These are phyloP conservation scores for Notamacropus eugenii DNA, from an alignment of 2,797 vertebrate genomes.

Conservation along the genomic window DNA sequence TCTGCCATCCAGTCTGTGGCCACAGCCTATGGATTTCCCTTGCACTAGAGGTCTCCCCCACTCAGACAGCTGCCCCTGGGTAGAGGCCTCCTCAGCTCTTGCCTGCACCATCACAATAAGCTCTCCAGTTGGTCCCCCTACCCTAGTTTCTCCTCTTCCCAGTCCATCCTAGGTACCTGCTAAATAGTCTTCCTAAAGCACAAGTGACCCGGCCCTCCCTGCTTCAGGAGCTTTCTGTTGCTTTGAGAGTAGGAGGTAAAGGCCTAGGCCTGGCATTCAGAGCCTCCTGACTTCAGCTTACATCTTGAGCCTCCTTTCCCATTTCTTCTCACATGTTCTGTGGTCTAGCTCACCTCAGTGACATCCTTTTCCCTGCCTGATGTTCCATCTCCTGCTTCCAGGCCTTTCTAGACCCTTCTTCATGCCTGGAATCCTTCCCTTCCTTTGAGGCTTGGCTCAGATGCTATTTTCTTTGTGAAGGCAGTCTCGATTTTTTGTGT, in stretches of 20 bases:
- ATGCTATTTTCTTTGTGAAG: not conserved
- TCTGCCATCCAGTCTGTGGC: not conserved
- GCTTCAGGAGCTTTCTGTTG: not conserved
- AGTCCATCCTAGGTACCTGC: not conserved
- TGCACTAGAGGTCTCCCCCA: not conserved
- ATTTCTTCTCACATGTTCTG: not conserved
- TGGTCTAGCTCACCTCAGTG: not conserved
- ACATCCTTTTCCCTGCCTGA: not conserved
- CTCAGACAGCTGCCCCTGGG: not conserved
- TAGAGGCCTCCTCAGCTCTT: not conserved
- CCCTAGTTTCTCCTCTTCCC: not conserved
- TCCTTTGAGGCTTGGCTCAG: not conserved
- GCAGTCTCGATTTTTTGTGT: not conserved
- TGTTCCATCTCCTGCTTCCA: not conserved
- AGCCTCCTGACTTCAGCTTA: not conserved
- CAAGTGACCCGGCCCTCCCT: not conserved
- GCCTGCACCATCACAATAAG: not conserved
- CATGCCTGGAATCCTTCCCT: not conserved
- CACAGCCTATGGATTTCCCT: not conserved
- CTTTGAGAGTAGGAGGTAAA: not conserved
- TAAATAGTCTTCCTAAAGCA: not conserved
- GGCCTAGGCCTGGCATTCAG: constrained; percentile 34
- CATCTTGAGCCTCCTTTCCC: constrained; percentile 42
- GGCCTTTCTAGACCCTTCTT: not conserved
- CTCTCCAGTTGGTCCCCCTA: no score